These are phyloP conservation scores for Thinocorus orbignyianus DNA, from an alignment of 2,113 vertebrate genomes.

Conservation along the genomic window DNA sequence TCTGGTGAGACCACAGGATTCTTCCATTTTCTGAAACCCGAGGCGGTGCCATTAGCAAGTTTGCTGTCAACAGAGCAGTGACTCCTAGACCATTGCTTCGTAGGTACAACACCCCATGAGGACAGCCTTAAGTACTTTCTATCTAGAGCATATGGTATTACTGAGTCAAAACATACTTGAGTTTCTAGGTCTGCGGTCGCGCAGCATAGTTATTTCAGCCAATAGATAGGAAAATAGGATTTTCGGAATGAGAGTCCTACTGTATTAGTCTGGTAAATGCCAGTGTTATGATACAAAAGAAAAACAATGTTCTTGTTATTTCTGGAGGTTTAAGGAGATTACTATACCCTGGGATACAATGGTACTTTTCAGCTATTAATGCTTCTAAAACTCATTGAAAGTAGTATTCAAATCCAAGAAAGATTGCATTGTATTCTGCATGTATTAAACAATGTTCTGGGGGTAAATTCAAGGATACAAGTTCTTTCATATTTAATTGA, in stretches of 20 bases:
- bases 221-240: constrained; percentile 25
- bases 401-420: constrained; percentile 22
- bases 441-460: constrained; percentile 4
- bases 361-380: constrained; percentile 48
- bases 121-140: not conserved
- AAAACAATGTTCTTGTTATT: constrained; percentile 64
- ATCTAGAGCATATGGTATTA: not conserved
- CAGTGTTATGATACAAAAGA: constrained; percentile 56
- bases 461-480: not conserved
- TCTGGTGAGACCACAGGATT: not conserved
- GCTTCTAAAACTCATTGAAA: constrained; percentile 12
- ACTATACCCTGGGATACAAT: constrained; percentile 39
- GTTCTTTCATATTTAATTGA: constrained; percentile 14
- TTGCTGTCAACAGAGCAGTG: not conserved
- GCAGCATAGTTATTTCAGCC: not conserved
- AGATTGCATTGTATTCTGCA: constrained; percentile 28
- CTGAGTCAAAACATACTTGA: not conserved
- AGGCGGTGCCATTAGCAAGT: not conserved
- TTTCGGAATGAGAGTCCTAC: constrained; percentile 13
- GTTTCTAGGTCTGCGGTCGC: not conserved
- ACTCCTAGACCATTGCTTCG: not conserved
- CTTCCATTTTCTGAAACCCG: not conserved
- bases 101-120: not conserved
- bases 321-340: constrained; percentile 47
- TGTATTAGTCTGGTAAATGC: constrained; percentile 50